A percentile compares a stretch with the other conserved stretches of the same genome.
phyloP scores from a whole-genome alignment of 2,797 vertebrate genomes.

The Aythya fuligula region DNA sequence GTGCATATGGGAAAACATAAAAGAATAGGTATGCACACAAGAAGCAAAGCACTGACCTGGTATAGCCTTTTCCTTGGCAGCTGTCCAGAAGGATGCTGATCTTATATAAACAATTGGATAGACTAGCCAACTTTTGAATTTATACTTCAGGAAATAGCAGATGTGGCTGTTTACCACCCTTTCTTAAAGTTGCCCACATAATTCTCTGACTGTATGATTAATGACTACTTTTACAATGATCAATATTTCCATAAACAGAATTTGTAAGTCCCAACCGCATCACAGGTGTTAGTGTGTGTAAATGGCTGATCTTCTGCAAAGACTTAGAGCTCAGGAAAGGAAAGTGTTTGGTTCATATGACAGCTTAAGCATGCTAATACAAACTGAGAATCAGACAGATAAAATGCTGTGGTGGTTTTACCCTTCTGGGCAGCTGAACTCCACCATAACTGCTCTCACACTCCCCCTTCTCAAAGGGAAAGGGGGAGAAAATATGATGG shows the following conservation, averaged over 20 bases:
- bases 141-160: conserved; percentile 50
- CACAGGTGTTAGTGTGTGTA: conserved; percentile 3
- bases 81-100: not conserved
- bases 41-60: conserved; percentile 7
- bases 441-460: too few species aligned
- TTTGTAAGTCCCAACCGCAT: not conserved
- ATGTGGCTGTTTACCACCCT: not conserved
- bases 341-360: conserved; percentile 5
- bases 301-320: conserved; percentile 36
- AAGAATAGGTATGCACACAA: conserved; percentile 31
- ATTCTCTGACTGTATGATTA: conserved; percentile 31
- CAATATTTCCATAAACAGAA: conserved; percentile 35
- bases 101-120: conserved; percentile 28
- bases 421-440: too few species aligned
- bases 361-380: not conserved
- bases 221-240: conserved; percentile 13
- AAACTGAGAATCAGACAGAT: not conserved
- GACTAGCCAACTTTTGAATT: conserved; percentile 31
- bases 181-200: conserved; percentile 31
- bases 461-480: too few species aligned
- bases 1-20: conserved; percentile 23
- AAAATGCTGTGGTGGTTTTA: not conserved
- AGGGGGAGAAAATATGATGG: too few species aligned
- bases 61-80: conserved; percentile 21
- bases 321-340: conserved; percentile 5